phyloP scores from a whole-genome alignment of 2,888 invertebrate species.

The Leptopilina drosophilae region DNA sequence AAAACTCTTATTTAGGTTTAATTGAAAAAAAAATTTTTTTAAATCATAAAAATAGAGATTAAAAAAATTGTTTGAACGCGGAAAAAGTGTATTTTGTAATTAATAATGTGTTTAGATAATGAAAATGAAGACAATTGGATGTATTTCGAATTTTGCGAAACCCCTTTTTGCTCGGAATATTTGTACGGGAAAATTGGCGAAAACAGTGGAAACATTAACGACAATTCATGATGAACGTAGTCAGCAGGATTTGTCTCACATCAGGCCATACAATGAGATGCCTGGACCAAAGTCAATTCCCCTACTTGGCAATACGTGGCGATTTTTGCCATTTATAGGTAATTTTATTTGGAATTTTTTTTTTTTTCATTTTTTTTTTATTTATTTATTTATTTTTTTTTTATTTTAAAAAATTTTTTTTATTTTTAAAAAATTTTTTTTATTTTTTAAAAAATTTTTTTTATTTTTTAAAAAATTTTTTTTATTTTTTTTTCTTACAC shows the following conservation, averaged over 20 bases:
- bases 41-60: too few species aligned
- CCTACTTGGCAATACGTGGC: slow-evolving; percentile 88
- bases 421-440: too few species aligned
- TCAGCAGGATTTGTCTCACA: slow-evolving; percentile 40
- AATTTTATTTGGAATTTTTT: too few species aligned
- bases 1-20: too few species aligned
- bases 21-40: too few species aligned
- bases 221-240: slow-evolving; percentile 42
- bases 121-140: slow-evolving; percentile 19
- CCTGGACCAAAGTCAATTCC: slow-evolving; percentile 88
- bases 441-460: too few species aligned
- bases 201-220: slow-evolving; percentile 48
- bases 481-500: too few species aligned
- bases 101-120: neutral
- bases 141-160: neutral
- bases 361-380: too few species aligned
- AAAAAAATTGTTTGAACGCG: too few species aligned
- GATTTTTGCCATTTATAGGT: slow-evolving; percentile 85
- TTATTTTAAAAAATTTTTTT: too few species aligned
- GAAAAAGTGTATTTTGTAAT: neutral
- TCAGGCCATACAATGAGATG: slow-evolving; percentile 81
- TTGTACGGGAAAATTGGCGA: slow-evolving; percentile 20
- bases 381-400: too few species aligned
- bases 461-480: too few species aligned
- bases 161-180: slow-evolving; percentile 12